Evolutionary conservation across 2,797 vertebrate genomes (phyloP).

Genomic region (Chelon auratus): DNA sequence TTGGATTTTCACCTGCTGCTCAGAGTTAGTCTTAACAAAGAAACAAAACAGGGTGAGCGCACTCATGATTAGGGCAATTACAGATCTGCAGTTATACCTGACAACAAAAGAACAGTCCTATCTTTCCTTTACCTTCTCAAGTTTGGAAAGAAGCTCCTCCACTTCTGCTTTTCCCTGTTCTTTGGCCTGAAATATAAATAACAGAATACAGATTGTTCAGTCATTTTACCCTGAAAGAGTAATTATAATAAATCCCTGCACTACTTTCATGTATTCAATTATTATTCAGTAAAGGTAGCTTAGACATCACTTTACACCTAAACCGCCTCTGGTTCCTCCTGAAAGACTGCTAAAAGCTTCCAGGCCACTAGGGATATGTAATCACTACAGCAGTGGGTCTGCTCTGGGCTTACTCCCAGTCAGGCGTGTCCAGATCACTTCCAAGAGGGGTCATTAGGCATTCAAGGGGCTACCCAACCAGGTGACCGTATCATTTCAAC

Average conservation of each 20-base stretch:
- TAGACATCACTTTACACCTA: background rate
- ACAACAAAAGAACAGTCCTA: background rate
- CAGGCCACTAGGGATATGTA: conserved; percentile 5
- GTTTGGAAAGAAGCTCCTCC: conserved; percentile 93
- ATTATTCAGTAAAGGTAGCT: conserved; percentile 4
- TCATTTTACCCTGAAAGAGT: background rate
- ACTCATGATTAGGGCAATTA: background rate
- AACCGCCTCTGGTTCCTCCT: background rate
- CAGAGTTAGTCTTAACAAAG: conserved; percentile 90
- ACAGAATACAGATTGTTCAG: conserved; percentile 15
- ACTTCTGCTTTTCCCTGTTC: conserved; percentile 97
- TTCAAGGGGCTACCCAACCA: background rate
- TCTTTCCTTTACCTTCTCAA: conserved; percentile 91
- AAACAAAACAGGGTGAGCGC: conserved; percentile 15
- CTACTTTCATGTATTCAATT: conserved; percentile 3
- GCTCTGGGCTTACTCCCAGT: conserved; percentile 8
- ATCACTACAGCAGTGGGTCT: conserved; percentile 5
- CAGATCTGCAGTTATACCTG: background rate
- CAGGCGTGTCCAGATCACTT: background rate
- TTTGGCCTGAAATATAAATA: conserved; percentile 88
- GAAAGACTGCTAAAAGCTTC: background rate
- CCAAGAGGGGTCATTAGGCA: background rate
- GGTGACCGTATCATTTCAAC: background rate
- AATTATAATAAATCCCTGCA: background rate
- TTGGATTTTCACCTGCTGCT: conserved; percentile 96